phyloP scores from a whole-genome alignment of 2,888 invertebrate species.

The Neelides folsomi region DNA sequence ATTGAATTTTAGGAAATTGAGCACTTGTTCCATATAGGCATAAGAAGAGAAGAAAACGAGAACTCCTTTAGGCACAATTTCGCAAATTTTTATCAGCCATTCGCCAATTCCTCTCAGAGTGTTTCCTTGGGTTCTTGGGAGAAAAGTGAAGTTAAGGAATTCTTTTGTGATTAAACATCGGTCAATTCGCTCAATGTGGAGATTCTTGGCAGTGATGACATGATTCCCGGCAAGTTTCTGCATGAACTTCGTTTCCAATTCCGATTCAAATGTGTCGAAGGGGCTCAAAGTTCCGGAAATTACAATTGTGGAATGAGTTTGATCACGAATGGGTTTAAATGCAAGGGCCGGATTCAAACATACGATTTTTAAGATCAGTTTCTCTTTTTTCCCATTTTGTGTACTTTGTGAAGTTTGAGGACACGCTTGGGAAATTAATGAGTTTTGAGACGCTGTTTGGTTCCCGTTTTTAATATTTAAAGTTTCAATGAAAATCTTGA shows the following conservation, averaged over 20 bases:
- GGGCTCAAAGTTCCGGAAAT: slow-evolving; percentile 28
- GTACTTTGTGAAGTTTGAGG: too few species aligned
- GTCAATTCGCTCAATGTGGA: too few species aligned
- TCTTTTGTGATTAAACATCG: too few species aligned
- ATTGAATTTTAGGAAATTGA: slow-evolving; percentile 6
- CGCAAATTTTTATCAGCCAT: slow-evolving; percentile 14
- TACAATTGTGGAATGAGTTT: slow-evolving; percentile 20
- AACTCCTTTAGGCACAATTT: slow-evolving; percentile 24
- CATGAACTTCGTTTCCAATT: slow-evolving; percentile 16
- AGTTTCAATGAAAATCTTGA: too few species aligned
- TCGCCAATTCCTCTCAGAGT: slow-evolving; percentile 6
- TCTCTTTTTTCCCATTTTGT: too few species aligned
- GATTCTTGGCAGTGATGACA: slow-evolving; percentile 10
- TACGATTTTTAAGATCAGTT: slow-evolving; percentile 11
- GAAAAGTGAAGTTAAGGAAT: too few species aligned
- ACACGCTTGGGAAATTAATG: too few species aligned
- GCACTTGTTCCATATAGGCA: slow-evolving; percentile 8
- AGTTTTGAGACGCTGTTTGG: too few species aligned
- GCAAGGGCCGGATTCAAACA: slow-evolving; percentile 28
- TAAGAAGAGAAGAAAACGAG: slow-evolving; percentile 26
- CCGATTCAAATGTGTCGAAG: slow-evolving; percentile 16
- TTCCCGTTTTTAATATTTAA: too few species aligned
- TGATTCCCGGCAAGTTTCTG: slow-evolving; percentile 15
- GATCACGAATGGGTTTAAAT: slow-evolving; percentile 14
- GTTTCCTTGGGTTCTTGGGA: too few species aligned